A percentile compares a stretch with the other conserved stretches of the same genome.
These are phyloP conservation scores for Tenthredo livida DNA, from an alignment of 2,888 invertebrate genomes.

Conservation along the genomic window DNA sequence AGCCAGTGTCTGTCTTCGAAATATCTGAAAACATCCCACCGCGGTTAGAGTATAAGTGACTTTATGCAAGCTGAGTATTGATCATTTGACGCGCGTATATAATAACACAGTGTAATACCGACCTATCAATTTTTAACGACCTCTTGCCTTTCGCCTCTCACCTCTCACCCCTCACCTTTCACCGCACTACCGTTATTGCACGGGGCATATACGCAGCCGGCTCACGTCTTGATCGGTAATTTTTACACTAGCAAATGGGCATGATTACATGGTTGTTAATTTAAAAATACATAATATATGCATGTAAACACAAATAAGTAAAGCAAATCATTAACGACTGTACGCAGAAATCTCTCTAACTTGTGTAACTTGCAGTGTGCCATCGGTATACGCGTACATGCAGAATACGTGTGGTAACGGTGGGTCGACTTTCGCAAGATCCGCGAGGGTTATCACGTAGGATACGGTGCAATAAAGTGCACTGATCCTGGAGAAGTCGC, in stretches of 20 bases:
- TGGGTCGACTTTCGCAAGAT: constrained; percentile 14
- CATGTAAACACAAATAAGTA: constrained; percentile 37
- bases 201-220: constrained; percentile 4
- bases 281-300: constrained; percentile 24
- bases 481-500: not conserved
- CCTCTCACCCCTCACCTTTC: constrained; percentile 36
- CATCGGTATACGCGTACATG: not conserved
- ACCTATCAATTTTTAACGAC: constrained; percentile 60
- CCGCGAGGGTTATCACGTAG: constrained; percentile 3
- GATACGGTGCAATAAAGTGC: constrained; percentile 23
- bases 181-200: constrained; percentile 65
- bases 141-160: constrained; percentile 64
- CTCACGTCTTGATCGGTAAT: constrained; percentile 27
- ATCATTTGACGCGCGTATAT: constrained; percentile 34
- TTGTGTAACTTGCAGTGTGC: not conserved
- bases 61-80: constrained; percentile 13
- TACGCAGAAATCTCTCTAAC: not conserved
- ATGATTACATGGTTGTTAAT: constrained; percentile 30
- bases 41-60: not conserved
- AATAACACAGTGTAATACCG: constrained; percentile 30
- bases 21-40: not conserved
- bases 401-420: constrained; percentile 2
- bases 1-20: not conserved
- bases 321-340: constrained; percentile 38
- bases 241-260: not conserved